phyloP scores from a whole-genome alignment of 1,140 invertebrate genomes.

The Limonius californicus region DNA sequence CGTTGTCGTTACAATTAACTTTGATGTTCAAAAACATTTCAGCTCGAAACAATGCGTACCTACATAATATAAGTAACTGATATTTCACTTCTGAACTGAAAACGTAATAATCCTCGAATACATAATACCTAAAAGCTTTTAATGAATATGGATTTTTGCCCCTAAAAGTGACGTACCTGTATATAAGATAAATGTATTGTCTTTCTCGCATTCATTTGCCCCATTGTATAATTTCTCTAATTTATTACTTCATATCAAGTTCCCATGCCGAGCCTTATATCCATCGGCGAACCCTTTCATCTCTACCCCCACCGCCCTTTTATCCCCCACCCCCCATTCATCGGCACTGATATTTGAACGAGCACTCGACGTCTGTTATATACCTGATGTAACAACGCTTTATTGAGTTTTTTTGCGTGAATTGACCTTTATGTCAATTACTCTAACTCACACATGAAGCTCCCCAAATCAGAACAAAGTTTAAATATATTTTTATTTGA shows the following conservation, averaged over 20 bases:
- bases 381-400: background rate
- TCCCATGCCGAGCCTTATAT: slow-evolving; percentile 13
- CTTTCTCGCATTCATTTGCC: slow-evolving; percentile 16
- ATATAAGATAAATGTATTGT: slow-evolving; percentile 17
- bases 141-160: slow-evolving; percentile 14
- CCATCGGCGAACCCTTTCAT: slow-evolving; percentile 17
- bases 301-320: background rate
- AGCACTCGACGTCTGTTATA: slow-evolving; percentile 7
- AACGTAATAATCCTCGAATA: slow-evolving; percentile 4
- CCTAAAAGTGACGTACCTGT: slow-evolving; percentile 13
- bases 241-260: slow-evolving; percentile 18
- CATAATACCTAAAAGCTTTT: slow-evolving; percentile 14
- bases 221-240: slow-evolving; percentile 19
- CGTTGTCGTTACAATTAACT: too few relatives aligned
- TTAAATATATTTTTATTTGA: too few relatives aligned
- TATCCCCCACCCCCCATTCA: slow-evolving; percentile 5
- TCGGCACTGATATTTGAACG: slow-evolving; percentile 9
- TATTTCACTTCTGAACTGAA: slow-evolving; percentile 3
- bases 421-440: too few relatives aligned
- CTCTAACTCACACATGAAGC: too few relatives aligned
- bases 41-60: too few relatives aligned
- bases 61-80: slow-evolving; percentile 2
- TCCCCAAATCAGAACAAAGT: too few relatives aligned
- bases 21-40: too few relatives aligned
- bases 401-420: too few relatives aligned